A percentile compares a stretch with the other conserved stretches of the same genome.
Evolutionary conservation across 2,113 vertebrate species (phyloP).

Genomic region (Vidua chalybeata): DNA sequence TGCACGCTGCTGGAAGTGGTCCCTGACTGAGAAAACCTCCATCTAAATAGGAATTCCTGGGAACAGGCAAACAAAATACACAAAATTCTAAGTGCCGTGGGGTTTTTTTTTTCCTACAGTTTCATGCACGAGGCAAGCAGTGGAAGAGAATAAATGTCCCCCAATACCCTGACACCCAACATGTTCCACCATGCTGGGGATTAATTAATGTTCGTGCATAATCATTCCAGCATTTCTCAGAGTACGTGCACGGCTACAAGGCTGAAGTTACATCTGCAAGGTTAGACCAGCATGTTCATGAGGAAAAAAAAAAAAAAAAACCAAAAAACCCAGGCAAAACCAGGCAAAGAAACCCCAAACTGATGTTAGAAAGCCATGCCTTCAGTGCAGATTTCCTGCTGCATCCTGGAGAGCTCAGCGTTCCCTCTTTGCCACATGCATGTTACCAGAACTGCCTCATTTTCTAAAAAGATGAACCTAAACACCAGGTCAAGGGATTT

Average conservation of each 20-base stretch:
- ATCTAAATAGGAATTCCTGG: background rate
- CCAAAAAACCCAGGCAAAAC: background rate
- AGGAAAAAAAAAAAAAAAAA: background rate
- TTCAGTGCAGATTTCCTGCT: fast-evolving
- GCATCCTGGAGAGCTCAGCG: background rate
- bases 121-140: background rate
- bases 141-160: background rate
- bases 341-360: fast-evolving
- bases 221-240: background rate
- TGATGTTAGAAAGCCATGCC: background rate
- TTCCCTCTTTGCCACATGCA: background rate
- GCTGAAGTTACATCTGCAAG: background rate
- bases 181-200: background rate
- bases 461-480: background rate
- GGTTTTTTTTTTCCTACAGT: background rate
- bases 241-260: fast-evolving
- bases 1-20: background rate
- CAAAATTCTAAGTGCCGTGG: background rate
- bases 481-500: background rate
- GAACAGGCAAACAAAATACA: background rate
- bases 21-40: background rate
- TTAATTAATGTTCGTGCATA: background rate
- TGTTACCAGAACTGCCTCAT: background rate
- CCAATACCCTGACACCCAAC: background rate
- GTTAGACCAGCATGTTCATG: background rate